A percentile compares a stretch with the other conserved stretches of the same genome.
Evolutionary conservation across 2,113 vertebrate genomes (phyloP).

Genomic region (Malaclemys terrapin): DNA sequence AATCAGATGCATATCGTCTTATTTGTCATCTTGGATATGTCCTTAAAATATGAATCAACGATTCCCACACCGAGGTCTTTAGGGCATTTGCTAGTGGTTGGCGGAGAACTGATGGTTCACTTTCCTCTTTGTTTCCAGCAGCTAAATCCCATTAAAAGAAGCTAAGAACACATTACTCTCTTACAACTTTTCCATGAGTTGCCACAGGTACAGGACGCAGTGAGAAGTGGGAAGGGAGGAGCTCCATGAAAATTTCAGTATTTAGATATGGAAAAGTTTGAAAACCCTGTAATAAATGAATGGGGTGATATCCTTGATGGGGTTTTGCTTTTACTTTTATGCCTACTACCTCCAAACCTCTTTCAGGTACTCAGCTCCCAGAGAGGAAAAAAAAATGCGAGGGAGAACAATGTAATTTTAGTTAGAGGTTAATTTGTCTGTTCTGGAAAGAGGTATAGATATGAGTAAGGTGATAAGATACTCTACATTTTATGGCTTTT

Average conservation of each 20-base stretch:
- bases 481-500: not conserved
- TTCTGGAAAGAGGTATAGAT: not conserved
- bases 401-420: not conserved
- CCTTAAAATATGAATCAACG: not conserved
- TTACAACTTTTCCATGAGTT: not conserved
- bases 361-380: not conserved
- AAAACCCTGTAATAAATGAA: not conserved
- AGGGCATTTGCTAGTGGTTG: not conserved
- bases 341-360: not conserved
- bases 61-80: not conserved
- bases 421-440: not conserved
- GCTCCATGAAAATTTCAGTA: not conserved
- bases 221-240: not conserved
- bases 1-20: conserved; percentile 2
- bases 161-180: fast-evolving
- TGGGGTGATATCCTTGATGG: not conserved
- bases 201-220: not conserved
- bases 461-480: not conserved
- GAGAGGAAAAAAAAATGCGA: not conserved
- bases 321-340: not conserved
- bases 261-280: not conserved
- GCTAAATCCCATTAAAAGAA: not conserved
- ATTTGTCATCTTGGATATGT: not conserved
- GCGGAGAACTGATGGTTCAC: not conserved
- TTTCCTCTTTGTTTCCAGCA: conserved; percentile 30